A percentile compares a stretch with the other conserved stretches of the same genome.
Conservation (phyloP, 2,797 vertebrate species). For the Mus spretus region DNA sequence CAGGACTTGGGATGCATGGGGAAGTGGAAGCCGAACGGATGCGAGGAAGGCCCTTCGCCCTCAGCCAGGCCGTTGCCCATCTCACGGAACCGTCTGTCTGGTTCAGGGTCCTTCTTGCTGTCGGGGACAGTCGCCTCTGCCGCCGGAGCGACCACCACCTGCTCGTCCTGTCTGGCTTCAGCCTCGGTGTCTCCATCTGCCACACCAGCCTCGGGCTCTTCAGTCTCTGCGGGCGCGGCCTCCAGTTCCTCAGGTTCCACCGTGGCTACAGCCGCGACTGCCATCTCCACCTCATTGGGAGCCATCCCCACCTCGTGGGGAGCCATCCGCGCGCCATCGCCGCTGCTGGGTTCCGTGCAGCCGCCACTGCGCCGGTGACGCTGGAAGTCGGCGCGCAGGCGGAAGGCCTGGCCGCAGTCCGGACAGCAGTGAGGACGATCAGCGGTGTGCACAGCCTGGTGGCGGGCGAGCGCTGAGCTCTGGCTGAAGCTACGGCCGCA, state of each 20-base stretch:
- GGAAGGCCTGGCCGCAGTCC: constrained; percentile 79
- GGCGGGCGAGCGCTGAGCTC: constrained; percentile 83
- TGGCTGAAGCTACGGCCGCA: constrained; percentile 86
- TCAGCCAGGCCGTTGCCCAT: constrained; percentile 78
- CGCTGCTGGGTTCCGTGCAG: constrained; percentile 31
- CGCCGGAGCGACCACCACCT: neutral
- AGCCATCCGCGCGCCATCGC: constrained; percentile 6
- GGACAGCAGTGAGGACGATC: constrained; percentile 69
- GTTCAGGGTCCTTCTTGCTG: constrained; percentile 9
- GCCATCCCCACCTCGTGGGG: neutral
- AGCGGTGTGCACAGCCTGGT: constrained; percentile 82
- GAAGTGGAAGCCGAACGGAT: constrained; percentile 79
- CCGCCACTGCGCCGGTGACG: constrained; percentile 79
- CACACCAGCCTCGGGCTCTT: neutral
- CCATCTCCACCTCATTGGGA: neutral
- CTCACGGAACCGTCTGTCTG: neutral
- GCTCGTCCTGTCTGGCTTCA: neutral
- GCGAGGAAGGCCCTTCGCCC: constrained; percentile 76
- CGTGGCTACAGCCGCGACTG: neutral
- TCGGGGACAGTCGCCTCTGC: neutral
- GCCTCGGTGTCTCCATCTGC: neutral
- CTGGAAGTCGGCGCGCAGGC: constrained; percentile 79
- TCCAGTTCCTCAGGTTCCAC: neutral
- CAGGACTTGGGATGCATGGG: constrained; percentile 82
- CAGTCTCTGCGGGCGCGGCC: neutral